phyloP scores from a whole-genome alignment of 2,113 vertebrate species.

The Erythrocercus mccallii region DNA sequence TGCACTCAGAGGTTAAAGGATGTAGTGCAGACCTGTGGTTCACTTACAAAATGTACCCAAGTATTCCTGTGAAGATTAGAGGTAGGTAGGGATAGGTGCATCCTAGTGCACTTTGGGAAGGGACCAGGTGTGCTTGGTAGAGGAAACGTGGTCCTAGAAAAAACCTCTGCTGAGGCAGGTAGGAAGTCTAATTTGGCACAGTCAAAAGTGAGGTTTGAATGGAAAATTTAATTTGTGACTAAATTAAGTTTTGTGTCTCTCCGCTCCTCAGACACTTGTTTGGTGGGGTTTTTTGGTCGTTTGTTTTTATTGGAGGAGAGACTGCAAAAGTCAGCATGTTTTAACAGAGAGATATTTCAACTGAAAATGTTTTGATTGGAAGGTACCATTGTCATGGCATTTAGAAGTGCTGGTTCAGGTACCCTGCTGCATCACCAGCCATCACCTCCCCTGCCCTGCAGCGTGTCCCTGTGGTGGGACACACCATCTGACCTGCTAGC shows the following conservation, averaged over 20 bases:
- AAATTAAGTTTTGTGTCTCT: not conserved
- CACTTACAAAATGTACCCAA: not conserved
- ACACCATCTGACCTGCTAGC: not conserved
- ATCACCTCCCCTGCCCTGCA: not conserved
- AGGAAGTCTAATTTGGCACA: not conserved
- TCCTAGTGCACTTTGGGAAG: not conserved
- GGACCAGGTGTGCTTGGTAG: not conserved
- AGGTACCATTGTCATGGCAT: rapidly evolving
- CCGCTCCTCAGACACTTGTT: not conserved
- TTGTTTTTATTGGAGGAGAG: not conserved
- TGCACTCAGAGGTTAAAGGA: not conserved
- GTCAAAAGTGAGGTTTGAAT: not conserved
- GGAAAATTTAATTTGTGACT: not conserved
- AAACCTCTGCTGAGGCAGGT: not conserved
- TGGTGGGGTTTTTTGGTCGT: not conserved
- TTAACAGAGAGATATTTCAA: not conserved
- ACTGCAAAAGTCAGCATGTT: not conserved
- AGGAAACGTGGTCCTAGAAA: not conserved
- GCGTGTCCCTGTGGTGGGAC: too few species aligned
- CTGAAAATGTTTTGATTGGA: not conserved
- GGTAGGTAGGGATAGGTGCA: not conserved
- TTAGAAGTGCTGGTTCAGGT: not conserved
- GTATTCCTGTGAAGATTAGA: not conserved
- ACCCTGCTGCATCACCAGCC: not conserved
- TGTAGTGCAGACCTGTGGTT: not conserved